Conservation (phyloP, 2,113 vertebrate genomes). For the Eretmodus cyanostictus region DNA sequence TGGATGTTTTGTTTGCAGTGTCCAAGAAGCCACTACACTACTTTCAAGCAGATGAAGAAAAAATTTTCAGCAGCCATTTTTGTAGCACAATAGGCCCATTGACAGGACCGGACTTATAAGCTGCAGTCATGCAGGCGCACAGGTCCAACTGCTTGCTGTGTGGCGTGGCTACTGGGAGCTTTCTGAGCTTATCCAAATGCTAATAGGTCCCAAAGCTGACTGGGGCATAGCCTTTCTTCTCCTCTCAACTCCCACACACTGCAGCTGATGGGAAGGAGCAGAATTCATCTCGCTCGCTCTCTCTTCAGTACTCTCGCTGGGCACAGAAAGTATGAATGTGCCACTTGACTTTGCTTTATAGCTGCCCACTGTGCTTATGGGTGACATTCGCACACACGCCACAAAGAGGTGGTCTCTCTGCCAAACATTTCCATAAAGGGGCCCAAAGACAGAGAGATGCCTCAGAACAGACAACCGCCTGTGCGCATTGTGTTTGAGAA, state of each 20-base stretch:
- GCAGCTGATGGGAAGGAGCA: slow-evolving; percentile 53
- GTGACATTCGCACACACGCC: slow-evolving; percentile 10
- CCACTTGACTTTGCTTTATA: slow-evolving; percentile 64
- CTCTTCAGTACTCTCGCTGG: slow-evolving; percentile 29
- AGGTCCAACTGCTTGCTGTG: slow-evolving; percentile 50
- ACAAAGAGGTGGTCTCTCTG: slow-evolving; percentile 44
- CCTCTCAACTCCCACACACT: slow-evolving; percentile 61
- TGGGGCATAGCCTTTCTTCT: slow-evolving; percentile 59
- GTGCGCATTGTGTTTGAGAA: slow-evolving; percentile 40
- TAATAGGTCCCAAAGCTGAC: slow-evolving; percentile 68
- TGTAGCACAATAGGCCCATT: slow-evolving; percentile 66
- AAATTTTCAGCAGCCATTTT: slow-evolving; percentile 26
- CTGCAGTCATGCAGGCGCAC: slow-evolving; percentile 29
- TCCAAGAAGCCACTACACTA: slow-evolving; percentile 29
- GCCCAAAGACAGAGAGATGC: slow-evolving; percentile 51
- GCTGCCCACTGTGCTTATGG: slow-evolving; percentile 51
- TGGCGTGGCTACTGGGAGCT: slow-evolving; percentile 54
- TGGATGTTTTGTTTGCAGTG: slow-evolving; percentile 14
- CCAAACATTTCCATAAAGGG: slow-evolving; percentile 59
- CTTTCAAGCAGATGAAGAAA: slow-evolving; percentile 33
- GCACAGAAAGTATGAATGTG: slow-evolving; percentile 56
- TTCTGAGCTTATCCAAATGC: slow-evolving; percentile 70
- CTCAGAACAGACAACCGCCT: slow-evolving; percentile 58
- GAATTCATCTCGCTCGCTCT: slow-evolving; percentile 47
- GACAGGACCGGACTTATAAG: slow-evolving; percentile 51